A percentile compares a stretch with the other conserved stretches of the same genome.
Conservation (phyloP, 2,888 invertebrate species). For the Dolichomitus sp. region DNA sequence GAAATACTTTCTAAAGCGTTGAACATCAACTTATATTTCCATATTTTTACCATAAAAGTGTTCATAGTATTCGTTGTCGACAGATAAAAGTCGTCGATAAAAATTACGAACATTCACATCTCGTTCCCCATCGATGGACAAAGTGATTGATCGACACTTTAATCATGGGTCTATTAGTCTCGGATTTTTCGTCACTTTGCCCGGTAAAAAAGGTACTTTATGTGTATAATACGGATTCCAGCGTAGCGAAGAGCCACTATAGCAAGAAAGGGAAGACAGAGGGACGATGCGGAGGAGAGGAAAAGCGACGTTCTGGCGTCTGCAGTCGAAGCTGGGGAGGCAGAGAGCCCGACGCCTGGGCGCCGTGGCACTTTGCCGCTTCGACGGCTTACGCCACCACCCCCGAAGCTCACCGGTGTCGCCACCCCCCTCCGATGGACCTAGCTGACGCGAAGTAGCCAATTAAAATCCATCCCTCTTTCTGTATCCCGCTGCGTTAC, state of each 20-base stretch:
- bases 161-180: slow-evolving; percentile 53
- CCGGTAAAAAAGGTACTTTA: slow-evolving; percentile 5
- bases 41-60: neutral
- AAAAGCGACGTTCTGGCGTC: slow-evolving; percentile 51
- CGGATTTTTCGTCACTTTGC: slow-evolving; percentile 30
- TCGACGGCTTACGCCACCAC: slow-evolving; percentile 75
- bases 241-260: neutral
- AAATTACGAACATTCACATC: neutral
- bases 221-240: slow-evolving; percentile 2
- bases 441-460: slow-evolving; percentile 73
- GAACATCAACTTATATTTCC: neutral
- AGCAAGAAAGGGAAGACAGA: slow-evolving; percentile 35
- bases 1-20: neutral
- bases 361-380: slow-evolving; percentile 77
- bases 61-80: neutral
- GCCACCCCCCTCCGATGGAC: slow-evolving; percentile 34
- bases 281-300: slow-evolving; percentile 46
- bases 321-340: slow-evolving; percentile 51
- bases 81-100: neutral
- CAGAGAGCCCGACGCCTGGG: slow-evolving; percentile 61
- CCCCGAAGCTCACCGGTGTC: slow-evolving; percentile 35
- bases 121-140: neutral
- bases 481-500: slow-evolving; percentile 47
- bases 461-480: slow-evolving; percentile 77
- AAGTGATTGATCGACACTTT: slow-evolving; percentile 58